Conservation (phyloP, 2,888 invertebrate species). For the Himalopsyche kuldschensis region DNA sequence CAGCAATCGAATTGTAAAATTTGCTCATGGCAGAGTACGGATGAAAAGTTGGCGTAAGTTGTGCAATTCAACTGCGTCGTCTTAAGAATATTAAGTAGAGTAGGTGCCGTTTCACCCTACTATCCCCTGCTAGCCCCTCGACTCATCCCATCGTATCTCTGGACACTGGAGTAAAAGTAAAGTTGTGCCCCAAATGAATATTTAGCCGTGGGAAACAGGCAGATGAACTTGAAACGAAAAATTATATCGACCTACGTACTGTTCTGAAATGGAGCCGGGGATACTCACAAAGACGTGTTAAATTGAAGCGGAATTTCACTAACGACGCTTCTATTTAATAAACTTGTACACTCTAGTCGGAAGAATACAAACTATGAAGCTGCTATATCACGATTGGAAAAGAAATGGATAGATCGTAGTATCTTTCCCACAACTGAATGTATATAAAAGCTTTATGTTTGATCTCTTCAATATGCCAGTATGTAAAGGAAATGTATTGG, state of each 20-base stretch:
- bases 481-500: no score
- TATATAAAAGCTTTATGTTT: no score
- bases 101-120: not conserved
- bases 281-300: not conserved
- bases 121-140: not conserved
- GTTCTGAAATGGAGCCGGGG: not conserved
- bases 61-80: conserved; percentile 37
- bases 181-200: conserved; percentile 30
- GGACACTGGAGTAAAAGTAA: not conserved
- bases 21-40: not conserved
- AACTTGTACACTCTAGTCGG: not conserved
- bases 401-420: conserved; percentile 16
- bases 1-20: conserved; percentile 6
- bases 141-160: not conserved
- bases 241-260: not conserved
- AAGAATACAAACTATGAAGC: no score
- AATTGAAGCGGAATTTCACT: not conserved
- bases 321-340: not conserved
- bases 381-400: no score
- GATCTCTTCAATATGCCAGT: no score
- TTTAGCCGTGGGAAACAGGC: conserved; percentile 36
- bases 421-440: no score
- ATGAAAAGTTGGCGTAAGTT: conserved; percentile 21
- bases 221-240: conserved; percentile 34
- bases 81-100: conserved; percentile 33